Percentiles rank a stretch among this genome's conserved stretches.
Conservation (phyloP, 2,113 vertebrate genomes). For the Muntiacus reevesi region DNA sequence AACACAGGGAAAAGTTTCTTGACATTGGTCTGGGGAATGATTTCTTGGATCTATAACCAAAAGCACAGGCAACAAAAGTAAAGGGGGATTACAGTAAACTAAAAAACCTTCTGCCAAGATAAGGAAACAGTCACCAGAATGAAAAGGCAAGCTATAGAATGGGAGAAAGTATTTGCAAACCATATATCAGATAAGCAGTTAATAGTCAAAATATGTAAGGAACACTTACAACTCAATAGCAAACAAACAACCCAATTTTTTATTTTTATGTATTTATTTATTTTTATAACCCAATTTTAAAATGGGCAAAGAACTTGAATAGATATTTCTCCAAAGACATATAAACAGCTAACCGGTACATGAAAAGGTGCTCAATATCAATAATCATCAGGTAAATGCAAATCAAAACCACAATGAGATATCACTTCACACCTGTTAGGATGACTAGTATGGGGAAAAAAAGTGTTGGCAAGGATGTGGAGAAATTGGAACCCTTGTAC, state of each 20-base stretch:
- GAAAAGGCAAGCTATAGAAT: neutral
- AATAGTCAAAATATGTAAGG: neutral
- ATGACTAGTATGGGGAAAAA: neutral
- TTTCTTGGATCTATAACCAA: neutral
- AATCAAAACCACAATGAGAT: neutral
- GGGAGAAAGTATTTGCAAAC: neutral
- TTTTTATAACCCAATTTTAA: neutral
- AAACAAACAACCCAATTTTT: neutral
- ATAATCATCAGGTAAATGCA: neutral
- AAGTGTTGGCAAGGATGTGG: neutral
- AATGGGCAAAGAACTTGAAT: neutral
- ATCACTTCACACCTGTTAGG: neutral
- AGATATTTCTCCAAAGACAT: neutral
- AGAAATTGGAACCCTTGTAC: neutral
- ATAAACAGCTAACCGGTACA: neutral
- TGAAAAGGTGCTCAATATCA: neutral
- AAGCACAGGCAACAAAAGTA: neutral
- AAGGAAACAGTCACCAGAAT: neutral
- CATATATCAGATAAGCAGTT: neutral
- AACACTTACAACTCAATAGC: neutral
- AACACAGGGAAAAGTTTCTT: neutral
- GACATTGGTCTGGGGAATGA: neutral
- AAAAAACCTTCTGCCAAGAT: neutral
- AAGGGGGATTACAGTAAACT: neutral
- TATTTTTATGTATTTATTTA: no score